Base-by-base conservation (phyloP, 2,888 invertebrate genomes). In the Diarsia rubi region DNA sequence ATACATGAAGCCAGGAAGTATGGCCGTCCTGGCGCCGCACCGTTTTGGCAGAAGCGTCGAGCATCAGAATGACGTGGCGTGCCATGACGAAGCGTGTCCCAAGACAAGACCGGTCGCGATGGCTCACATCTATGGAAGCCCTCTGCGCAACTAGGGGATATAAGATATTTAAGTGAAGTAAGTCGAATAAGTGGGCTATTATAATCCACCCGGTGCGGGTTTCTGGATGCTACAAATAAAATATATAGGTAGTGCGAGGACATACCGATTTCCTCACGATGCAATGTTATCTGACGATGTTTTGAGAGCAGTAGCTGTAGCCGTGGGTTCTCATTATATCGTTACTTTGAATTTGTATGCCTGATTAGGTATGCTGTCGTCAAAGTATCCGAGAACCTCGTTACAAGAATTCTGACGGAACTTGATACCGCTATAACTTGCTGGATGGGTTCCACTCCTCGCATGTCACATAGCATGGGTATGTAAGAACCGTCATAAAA, bases 301-400 rank as follows among this genome's bases (percentile, higher is more conserved):
- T 24, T 57, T 57, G 16, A 27, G 8, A 21, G 24, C 6, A 37
- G 37, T 37, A 8, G 37, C 37, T 37, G 37, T 37, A 11, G n/a
- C n/a, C n/a, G 42, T 27, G 42, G 19, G 2, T 74, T 60, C 42
- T 74, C n/a, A 49, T 42, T 14, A 42, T 49, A 72, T 37, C 12
- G 6, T 27, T 54, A 27, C 44, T 24, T 54, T 21, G 45, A 6
- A 47, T 64, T 2, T 27, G 3, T 24, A 21, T 24, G 9, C 3
- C 2, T n/a, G 9, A 42, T 21, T 31, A n/a, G 0, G 3, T 42
- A 44, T 14, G 27, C 11, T 52, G 8, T 21, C 31, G 31, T 52
- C 52, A 42, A 62, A 63, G 27, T 27, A 14, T 69, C 9, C 0
- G 24, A 21, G n/a, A 54, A 37, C 19, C 16, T 27, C 8, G n/a